Conservation (phyloP, 2,797 vertebrate genomes). For the Clangula hyemalis region DNA sequence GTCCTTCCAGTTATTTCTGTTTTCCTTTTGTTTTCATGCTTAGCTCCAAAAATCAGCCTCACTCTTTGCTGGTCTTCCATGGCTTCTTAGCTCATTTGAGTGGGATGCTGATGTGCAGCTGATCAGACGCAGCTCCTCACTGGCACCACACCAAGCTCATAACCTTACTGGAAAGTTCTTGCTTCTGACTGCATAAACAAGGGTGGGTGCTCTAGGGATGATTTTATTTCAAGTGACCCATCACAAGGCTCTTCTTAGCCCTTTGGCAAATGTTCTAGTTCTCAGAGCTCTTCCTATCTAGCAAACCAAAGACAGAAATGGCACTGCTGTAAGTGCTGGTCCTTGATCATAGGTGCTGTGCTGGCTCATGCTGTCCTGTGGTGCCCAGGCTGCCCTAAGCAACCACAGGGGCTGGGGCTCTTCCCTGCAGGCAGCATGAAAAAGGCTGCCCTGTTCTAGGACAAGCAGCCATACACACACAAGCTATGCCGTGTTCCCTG, state of each 20-base stretch:
- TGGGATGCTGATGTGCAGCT: neutral
- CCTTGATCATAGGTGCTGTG: accelerated
- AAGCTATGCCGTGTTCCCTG: neutral
- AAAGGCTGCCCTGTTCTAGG: neutral
- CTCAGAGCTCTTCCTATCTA: neutral
- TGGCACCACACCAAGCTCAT: neutral
- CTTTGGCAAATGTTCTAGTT: neutral
- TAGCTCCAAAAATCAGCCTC: neutral
- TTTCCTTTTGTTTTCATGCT: neutral
- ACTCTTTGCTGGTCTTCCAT: neutral
- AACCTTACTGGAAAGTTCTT: neutral
- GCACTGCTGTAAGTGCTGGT: accelerated
- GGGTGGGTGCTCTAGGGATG: neutral
- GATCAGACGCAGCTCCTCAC: neutral
- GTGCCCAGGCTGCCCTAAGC: neutral
- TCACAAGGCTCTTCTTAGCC: neutral
- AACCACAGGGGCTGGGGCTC: neutral
- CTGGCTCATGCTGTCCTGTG: neutral
- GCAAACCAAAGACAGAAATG: neutral
- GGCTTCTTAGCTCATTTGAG: neutral
- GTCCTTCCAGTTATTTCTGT: neutral
- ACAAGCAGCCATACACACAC: neutral
- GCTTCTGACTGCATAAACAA: neutral
- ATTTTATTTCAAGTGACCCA: neutral
- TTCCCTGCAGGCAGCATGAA: neutral